Conservation (phyloP, 2,797 vertebrate genomes). For the Sphenopsis melanotis region DNA sequence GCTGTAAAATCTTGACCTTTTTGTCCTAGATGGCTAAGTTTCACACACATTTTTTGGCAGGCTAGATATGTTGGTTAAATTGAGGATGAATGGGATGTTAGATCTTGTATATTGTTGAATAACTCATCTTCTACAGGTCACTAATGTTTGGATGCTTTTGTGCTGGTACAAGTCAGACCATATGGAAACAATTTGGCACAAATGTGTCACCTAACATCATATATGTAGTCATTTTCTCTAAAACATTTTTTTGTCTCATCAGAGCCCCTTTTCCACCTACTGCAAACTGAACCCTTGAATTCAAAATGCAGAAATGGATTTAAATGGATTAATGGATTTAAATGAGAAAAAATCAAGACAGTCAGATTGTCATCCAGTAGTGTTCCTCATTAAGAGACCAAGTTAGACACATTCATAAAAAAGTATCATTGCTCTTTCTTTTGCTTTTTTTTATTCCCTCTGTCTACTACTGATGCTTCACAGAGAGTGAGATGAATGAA, state of each 20-base stretch:
- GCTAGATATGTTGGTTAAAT: neutral
- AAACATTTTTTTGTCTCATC: neutral
- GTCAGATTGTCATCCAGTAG: neutral
- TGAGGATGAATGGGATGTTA: neutral
- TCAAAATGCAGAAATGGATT: neutral
- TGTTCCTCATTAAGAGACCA: neutral
- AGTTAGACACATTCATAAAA: neutral
- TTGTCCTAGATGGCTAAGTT: neutral
- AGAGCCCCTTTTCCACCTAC: neutral
- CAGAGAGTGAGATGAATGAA: constrained; percentile 29
- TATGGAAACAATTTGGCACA: neutral
- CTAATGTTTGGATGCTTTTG: neutral
- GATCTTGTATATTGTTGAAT: neutral
- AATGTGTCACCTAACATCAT: neutral
- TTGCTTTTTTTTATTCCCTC: neutral
- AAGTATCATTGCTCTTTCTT: neutral
- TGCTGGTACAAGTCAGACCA: neutral
- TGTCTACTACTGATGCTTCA: neutral
- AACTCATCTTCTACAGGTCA: neutral
- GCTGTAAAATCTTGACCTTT: neutral
- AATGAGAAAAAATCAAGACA: neutral
- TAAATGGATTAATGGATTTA: neutral
- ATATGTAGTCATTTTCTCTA: neutral
- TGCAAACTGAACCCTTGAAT: neutral
- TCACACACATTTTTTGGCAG: neutral